Evolutionary conservation across 2,888 invertebrate species (phyloP).

Genomic region (Andrena flavipes): DNA sequence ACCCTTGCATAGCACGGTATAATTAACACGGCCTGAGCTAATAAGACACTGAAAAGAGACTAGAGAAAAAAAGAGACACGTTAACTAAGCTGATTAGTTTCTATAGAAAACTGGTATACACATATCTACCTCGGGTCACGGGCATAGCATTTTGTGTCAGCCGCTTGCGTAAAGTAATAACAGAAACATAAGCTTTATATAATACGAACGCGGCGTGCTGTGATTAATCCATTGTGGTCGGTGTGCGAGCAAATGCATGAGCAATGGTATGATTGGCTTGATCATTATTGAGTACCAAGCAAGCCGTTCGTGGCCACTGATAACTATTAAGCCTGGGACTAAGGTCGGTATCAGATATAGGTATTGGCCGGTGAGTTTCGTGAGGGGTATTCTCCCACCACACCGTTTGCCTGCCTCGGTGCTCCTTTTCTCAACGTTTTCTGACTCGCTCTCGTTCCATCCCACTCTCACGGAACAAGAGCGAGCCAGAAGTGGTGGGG

Average conservation of each 20-base stretch:
- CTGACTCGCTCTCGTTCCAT: no score
- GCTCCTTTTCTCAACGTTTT: no score
- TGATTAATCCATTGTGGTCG: conserved; percentile 21
- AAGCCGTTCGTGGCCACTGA: conserved; percentile 32
- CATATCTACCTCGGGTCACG: conserved; percentile 21
- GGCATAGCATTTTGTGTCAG: conserved; percentile 4
- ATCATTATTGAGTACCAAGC: conserved; percentile 17
- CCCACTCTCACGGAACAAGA: no score
- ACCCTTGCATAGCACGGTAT: background rate
- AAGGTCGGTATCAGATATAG: no score
- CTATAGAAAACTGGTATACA: conserved; percentile 17
- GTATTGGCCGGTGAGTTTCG: no score
- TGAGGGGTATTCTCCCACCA: no score
- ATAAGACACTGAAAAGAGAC: background rate
- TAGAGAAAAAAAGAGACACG: background rate
- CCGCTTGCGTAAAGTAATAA: conserved; percentile 31
- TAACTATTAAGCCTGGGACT: conserved; percentile 6
- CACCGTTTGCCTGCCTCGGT: no score
- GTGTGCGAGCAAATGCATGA: conserved; percentile 18
- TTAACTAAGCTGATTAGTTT: conserved; percentile 17
- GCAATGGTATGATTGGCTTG: conserved; percentile 1
- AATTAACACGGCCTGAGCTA: background rate
- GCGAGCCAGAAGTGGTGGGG: no score
- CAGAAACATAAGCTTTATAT: conserved; percentile 33
- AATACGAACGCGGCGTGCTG: conserved; percentile 7